phyloP scores from a whole-genome alignment of 2,888 invertebrate species.

The Epinotia nisella region DNA sequence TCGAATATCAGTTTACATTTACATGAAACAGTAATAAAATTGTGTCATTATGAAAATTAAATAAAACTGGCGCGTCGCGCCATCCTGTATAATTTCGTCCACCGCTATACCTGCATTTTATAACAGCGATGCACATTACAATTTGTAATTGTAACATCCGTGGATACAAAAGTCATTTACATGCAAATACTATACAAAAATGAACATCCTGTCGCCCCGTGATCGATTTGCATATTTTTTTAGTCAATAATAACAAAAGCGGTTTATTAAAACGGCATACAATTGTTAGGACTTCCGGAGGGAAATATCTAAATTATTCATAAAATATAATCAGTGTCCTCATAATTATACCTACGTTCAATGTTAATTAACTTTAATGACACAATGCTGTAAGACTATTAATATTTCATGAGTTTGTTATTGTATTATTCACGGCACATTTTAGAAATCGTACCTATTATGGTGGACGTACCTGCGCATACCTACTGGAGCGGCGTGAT shows the following conservation, averaged over 20 bases:
- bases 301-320: conserved; percentile 72
- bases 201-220: conserved; percentile 77
- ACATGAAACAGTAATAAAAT: conserved; percentile 34
- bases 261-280: conserved; percentile 67
- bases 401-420: conserved; percentile 45
- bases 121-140: conserved; percentile 71
- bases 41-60: conserved; percentile 47
- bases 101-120: conserved; percentile 61
- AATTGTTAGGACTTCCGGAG: conserved; percentile 79
- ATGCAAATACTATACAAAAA: conserved; percentile 82
- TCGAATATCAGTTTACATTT: background rate
- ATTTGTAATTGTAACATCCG: conserved; percentile 77
- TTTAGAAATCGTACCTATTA: conserved; percentile 45
- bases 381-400: conserved; percentile 40
- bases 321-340: conserved; percentile 77
- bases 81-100: conserved; percentile 52
- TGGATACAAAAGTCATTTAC: conserved; percentile 78
- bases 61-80: conserved; percentile 48
- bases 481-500: conserved; percentile 42
- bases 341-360: conserved; percentile 65
- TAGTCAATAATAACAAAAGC: conserved; percentile 77
- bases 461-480: conserved; percentile 35
- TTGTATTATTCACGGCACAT: conserved; percentile 44
- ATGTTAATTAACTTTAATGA: conserved; percentile 63
- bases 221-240: conserved; percentile 85